A percentile compares a stretch with the other conserved stretches of the same genome.
These are phyloP conservation scores for Synergus gifuensis DNA, from an alignment of 2,888 invertebrate species.

Conservation along the genomic window DNA sequence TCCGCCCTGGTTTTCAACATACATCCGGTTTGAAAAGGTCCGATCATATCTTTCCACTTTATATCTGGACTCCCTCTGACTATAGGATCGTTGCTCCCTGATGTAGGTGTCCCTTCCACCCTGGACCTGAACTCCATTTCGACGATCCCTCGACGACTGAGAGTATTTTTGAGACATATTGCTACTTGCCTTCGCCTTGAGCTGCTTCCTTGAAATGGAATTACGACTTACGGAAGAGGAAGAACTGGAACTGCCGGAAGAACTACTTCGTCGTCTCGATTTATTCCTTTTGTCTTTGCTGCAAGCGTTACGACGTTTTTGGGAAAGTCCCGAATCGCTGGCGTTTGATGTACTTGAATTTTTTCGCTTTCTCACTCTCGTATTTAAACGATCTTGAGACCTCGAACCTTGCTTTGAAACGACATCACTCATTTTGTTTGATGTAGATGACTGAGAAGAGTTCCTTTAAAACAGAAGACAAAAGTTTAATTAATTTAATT, in stretches of 20 bases:
- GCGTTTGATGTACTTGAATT: constrained; percentile 40
- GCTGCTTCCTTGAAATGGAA: constrained; percentile 39
- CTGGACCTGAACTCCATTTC: constrained; percentile 21
- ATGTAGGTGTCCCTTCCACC: constrained; percentile 30
- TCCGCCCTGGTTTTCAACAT: constrained; percentile 33
- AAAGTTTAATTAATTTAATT: neutral
- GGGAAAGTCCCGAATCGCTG: constrained; percentile 54
- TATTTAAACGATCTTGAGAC: constrained; percentile 57
- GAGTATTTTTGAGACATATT: constrained; percentile 33
- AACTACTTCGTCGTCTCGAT: constrained; percentile 60
- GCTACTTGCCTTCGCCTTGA: constrained; percentile 27
- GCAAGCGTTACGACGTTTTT: constrained; percentile 60
- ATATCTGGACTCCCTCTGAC: constrained; percentile 31
- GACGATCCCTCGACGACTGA: constrained; percentile 29
- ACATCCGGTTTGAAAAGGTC: constrained; percentile 31
- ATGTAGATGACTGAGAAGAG: neutral
- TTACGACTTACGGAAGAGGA: constrained; percentile 50
- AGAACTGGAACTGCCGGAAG: constrained; percentile 62
- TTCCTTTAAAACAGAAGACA: neutral
- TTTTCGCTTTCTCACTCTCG: constrained; percentile 56
- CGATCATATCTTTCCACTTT: constrained; percentile 34
- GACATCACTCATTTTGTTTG: constrained; percentile 35
- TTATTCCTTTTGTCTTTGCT: constrained; percentile 66
- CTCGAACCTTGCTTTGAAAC: constrained; percentile 55
- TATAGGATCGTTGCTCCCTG: constrained; percentile 29